phyloP scores from a whole-genome alignment of 2,797 vertebrate genomes.

The Macrochelys suwanniensis region DNA sequence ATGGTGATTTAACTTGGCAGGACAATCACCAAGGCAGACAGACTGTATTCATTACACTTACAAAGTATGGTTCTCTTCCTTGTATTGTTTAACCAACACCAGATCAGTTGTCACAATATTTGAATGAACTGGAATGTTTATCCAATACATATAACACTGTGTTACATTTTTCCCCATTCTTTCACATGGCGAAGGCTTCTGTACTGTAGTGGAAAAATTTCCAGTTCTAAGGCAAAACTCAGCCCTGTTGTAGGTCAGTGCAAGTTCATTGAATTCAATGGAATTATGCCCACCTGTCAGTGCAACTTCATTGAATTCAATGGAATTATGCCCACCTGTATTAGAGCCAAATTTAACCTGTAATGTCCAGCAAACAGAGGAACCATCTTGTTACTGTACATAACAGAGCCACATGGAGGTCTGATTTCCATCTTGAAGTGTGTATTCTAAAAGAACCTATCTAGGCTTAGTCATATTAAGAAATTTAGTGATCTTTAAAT shows the following conservation, averaged over 20 bases:
- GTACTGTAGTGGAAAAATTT: fast-evolving
- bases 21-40: background rate
- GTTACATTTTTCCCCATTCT: fast-evolving
- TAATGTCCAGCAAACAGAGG: background rate
- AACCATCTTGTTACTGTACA: background rate
- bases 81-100: background rate
- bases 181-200: background rate
- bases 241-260: background rate
- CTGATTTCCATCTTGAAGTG: fast-evolving
- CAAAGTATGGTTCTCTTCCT: slow-evolving; percentile 1
- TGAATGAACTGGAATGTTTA: slow-evolving; percentile 1
- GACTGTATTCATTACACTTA: slow-evolving; percentile 19
- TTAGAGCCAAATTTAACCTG: background rate
- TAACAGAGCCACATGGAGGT: background rate
- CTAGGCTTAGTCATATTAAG: background rate
- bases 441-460: background rate
- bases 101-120: slow-evolving; percentile 37
- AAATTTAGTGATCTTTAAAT: fast-evolving
- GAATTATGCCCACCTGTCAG: fast-evolving
- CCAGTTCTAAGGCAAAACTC: background rate
- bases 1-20: background rate
- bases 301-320: fast-evolving
- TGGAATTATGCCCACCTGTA: fast-evolving
- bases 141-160: background rate
- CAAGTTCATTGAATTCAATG: fast-evolving